Evolutionary conservation across 2,113 vertebrate genomes (phyloP).

Genomic region (Bostrychus sinensis): DNA sequence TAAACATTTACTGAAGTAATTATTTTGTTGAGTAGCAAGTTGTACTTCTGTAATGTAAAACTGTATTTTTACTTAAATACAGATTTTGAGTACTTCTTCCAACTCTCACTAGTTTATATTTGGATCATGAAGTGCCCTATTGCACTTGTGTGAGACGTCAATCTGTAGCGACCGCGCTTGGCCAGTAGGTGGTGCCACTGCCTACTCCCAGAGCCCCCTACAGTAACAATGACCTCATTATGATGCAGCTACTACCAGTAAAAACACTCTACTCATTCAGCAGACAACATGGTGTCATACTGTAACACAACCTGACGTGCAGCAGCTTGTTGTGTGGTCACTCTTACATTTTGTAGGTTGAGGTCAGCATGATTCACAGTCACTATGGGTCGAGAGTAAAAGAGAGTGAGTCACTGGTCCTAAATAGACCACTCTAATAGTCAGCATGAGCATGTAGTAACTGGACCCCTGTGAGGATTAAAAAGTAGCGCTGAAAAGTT

Average conservation of each 20-base stretch:
- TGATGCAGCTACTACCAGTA: constrained; percentile 24
- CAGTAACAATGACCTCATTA: constrained; percentile 19
- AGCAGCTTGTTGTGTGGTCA: background rate
- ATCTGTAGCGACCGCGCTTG: background rate
- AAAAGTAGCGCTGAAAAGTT: constrained; percentile 16
- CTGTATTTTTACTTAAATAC: no score
- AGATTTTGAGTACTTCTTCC: no score
- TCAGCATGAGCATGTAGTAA: constrained; percentile 37
- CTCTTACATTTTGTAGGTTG: constrained; percentile 16
- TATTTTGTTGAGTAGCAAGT: background rate
- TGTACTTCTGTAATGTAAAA: background rate
- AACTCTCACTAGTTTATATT: no score
- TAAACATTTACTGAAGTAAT: no score
- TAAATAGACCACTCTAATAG: constrained; percentile 21
- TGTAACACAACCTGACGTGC: constrained; percentile 6
- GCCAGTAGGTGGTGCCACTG: constrained; percentile 48
- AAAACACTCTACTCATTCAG: constrained; percentile 36
- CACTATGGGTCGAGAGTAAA: constrained; percentile 25
- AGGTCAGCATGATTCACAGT: constrained; percentile 52
- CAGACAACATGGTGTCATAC: constrained; percentile 29
- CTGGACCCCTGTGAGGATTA: constrained; percentile 25
- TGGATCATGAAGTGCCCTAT: no score
- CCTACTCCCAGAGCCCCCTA: constrained; percentile 4
- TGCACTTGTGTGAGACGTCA: background rate
- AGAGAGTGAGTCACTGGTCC: background rate